Percentiles rank a stretch among this genome's conserved stretches.
phyloP scores from a whole-genome alignment of 2,888 invertebrate species.

The Trilocha varians region DNA sequence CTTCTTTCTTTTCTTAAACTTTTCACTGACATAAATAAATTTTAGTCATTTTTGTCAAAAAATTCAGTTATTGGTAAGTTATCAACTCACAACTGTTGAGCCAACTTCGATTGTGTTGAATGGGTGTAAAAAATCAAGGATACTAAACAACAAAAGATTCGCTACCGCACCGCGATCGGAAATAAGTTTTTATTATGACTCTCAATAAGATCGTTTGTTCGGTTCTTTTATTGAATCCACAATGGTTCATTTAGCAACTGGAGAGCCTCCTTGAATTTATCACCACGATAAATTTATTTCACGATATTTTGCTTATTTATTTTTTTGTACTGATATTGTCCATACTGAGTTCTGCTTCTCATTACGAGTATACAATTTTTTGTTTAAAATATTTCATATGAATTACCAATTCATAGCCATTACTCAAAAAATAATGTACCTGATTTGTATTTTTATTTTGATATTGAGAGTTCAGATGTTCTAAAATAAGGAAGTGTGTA shows the following conservation, averaged over 20 bases:
- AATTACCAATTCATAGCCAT: no score
- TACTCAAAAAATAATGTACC: not conserved
- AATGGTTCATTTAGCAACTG: not conserved
- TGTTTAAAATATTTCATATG: no score
- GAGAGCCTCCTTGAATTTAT: not conserved
- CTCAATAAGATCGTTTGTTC: conserved; percentile 10
- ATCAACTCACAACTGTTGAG: not conserved
- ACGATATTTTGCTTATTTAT: not conserved
- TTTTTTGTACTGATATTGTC: no score
- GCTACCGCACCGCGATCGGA: not conserved
- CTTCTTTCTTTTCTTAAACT: no score
- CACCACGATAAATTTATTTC: not conserved
- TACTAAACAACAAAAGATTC: not conserved
- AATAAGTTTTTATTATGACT: conserved; percentile 9
- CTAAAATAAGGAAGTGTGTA: no score
- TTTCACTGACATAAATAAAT: no score
- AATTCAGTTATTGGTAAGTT: no score
- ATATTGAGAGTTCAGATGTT: no score
- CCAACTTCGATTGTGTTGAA: not conserved
- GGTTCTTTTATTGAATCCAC: conserved; percentile 11
- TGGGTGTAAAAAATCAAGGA: not conserved
- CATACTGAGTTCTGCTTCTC: no score
- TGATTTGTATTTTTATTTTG: no score
- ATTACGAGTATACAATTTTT: no score
- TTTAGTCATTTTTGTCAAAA: no score